These are phyloP conservation scores for Astatoreochromis straeleni DNA, from an alignment of 2,113 vertebrate genomes.

Conservation along the genomic window DNA sequence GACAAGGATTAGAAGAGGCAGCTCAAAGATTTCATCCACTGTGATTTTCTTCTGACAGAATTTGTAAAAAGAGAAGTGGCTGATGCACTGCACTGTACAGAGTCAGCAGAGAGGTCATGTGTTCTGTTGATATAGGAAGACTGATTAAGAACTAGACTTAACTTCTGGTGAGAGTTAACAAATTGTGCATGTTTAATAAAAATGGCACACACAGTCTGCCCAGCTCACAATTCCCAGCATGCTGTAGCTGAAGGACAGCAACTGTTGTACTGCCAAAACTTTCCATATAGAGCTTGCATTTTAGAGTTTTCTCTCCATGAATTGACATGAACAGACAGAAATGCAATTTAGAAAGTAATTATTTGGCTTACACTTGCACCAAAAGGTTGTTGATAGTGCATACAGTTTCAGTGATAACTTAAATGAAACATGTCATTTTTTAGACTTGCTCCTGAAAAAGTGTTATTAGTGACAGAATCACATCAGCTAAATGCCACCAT, in stretches of 20 bases:
- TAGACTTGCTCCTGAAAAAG: neutral
- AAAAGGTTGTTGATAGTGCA: fast-evolving
- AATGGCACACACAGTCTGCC: neutral
- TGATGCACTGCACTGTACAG: neutral
- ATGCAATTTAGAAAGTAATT: neutral
- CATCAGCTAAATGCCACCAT: neutral
- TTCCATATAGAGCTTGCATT: neutral
- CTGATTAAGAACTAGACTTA: neutral
- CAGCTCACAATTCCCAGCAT: neutral
- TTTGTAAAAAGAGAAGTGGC: neutral
- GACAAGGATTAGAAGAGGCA: neutral
- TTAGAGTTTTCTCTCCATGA: neutral
- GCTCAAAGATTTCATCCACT: neutral
- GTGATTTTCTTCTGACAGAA: neutral
- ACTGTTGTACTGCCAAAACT: neutral
- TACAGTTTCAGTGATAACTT: neutral
- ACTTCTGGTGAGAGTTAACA: neutral
- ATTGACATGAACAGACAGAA: neutral
- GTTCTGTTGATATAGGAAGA: neutral
- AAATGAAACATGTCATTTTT: neutral
- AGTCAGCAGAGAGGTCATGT: neutral
- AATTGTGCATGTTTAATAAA: neutral
- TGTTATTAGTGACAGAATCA: neutral
- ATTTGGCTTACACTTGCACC: neutral
- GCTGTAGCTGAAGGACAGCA: neutral